Base-by-base conservation (phyloP, 35 echinoderm and acorn worm genomes). In the Anneissia japonica region DNA sequence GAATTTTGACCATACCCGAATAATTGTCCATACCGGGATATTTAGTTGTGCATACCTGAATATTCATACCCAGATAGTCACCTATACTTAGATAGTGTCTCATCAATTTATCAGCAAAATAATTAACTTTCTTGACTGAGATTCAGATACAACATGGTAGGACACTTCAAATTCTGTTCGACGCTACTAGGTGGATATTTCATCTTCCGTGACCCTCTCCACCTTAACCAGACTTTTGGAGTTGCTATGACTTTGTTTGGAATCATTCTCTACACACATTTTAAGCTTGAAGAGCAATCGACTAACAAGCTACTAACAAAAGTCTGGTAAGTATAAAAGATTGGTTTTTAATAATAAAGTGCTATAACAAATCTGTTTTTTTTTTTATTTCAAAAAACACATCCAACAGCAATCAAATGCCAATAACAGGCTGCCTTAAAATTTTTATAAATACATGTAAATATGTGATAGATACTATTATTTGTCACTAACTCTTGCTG, bases 101-200 rank as follows among this genome's bases (percentile, higher is more conserved):
- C n/a, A n/a, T n/a, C n/a, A n/a, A n/a, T n/a, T n/a, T n/a, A n/a
- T n/a, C n/a, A n/a, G n/a, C n/a, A n/a, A n/a, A n/a, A n/a, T n/a
- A n/a, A n/a, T n/a, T n/a, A n/a, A n/a, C n/a, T 45, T 45, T 45
- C 40, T 64, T 64, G 21, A 64, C 51, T 64, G 26, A 26, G 9
- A 9, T 64, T 87, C 84, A 93, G 91, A 46, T 94, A 98, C 36
- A 93, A 98, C 74, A 98, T 93, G 95, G 89, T 98, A 9, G 95
- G 95, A 13, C 95, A 98, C 72, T 84, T 90, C 30, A 98, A 98
- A 79, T 93, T 98, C 37, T 93, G 95, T 56, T 77, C 94, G 0
- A 97, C 95, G 0, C 81, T 93, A 23, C 73, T 98, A 23, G 95
- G 95, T 3, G 95, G 95, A 9, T 93, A 88, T 35, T 91, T 97